Evolutionary conservation across 2,888 invertebrate genomes (phyloP), one percentile per base, ranked within the genome.

Genomic region (Diadromus collaris): DNA sequence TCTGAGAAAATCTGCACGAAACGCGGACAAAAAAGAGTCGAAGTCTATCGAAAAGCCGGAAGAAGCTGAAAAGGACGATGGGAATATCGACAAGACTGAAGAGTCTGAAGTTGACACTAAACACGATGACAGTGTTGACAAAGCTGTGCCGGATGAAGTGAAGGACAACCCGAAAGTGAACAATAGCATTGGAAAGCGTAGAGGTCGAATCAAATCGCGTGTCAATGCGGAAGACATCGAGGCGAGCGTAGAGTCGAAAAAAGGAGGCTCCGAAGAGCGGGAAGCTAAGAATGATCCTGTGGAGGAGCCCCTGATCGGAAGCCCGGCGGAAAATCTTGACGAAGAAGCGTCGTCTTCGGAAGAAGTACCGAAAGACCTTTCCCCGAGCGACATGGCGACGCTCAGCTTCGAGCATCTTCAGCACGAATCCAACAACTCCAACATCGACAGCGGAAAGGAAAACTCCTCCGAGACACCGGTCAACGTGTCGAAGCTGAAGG

Each of bases 361-460:
- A 21, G 29, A 73, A 16, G 9, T 13, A 9, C 2, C 46, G 13
- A 64, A 69, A 41, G 63, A 46, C 4, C 3, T 56, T 7, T 44
- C 69, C 2, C 0, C 54, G 16, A 72, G 58, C 24, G 82, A 78
- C 34, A 58, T 84, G 9, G 85, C 83, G 41, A 86, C 85, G 61
- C 54, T 86, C 48, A 86, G 78, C 61, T 80, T 89, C 9, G 89
- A 87, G 29, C 84, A 88, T 24, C 69, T 90, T 19, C 90, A 89
- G 46, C 86, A 86, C 58, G 90, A 90, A 64, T 89, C 88, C 0
- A 86, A 86, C 21, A 89, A 88, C 41, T 90, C 90, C 0, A 86
- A 89, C 44, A 85, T 89, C 67, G 90, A 91, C 78, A 91, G 90
- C n/a, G 90, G 90, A 0, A 91, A 91, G 38, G 90, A 91, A 76